Conservation (phyloP, 2,888 invertebrate species). For the Rhagonycha fulva region DNA sequence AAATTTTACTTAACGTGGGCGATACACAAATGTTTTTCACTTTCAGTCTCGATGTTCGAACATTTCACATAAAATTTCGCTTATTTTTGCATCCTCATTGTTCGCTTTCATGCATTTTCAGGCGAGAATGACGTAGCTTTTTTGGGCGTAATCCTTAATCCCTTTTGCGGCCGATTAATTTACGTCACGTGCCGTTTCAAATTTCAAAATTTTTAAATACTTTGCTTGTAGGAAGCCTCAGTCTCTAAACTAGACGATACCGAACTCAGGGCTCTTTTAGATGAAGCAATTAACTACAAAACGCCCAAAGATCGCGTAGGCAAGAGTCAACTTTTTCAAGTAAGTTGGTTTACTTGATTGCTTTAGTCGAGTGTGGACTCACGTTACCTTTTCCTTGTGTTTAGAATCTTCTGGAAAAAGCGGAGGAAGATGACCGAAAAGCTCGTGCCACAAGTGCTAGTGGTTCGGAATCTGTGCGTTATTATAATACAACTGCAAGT, state of each 20-base stretch:
- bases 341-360: slow-evolving; percentile 47
- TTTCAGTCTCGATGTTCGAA: background rate
- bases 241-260: slow-evolving; percentile 70
- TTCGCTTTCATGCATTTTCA: background rate
- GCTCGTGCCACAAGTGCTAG: slow-evolving; percentile 60
- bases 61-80: background rate
- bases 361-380: background rate
- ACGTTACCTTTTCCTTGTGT: slow-evolving; percentile 29
- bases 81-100: background rate
- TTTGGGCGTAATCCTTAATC: slow-evolving; percentile 26
- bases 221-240: slow-evolving; percentile 32
- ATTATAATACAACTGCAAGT: slow-evolving; percentile 56
- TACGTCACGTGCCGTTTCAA: slow-evolving; percentile 12
- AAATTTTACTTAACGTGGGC: slow-evolving; percentile 8
- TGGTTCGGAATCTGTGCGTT: slow-evolving; percentile 53
- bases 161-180: slow-evolving; percentile 4
- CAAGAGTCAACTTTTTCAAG: slow-evolving; percentile 83
- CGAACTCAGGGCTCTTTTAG: slow-evolving; percentile 75
- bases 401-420: slow-evolving; percentile 76
- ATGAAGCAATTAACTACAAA: slow-evolving; percentile 85
- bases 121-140: slow-evolving; percentile 26
- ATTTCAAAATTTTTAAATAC: background rate
- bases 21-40: background rate
- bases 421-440: slow-evolving; percentile 74
- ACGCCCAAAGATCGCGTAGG: slow-evolving; percentile 84